Evolutionary conservation across 2,113 vertebrate genomes (phyloP), one percentile per base, ranked within the genome.

Genomic region (Toxostoma redivivum): DNA sequence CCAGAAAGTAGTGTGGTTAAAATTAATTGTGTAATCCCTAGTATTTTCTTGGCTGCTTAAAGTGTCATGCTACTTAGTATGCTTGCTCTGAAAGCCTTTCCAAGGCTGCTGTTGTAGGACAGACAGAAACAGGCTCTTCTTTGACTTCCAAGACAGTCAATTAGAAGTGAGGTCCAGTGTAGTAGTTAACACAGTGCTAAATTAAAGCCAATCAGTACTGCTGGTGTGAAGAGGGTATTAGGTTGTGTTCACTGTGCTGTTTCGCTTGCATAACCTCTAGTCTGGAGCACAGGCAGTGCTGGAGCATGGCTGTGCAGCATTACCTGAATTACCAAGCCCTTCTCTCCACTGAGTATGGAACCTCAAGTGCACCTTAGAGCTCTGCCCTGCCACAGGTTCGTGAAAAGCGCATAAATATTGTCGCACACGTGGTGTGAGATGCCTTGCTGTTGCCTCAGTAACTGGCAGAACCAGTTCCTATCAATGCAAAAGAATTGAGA

Each of bases 371-470:
- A 28, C 12, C 19, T 58, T 37, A 61, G 28, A 64, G 12, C 25
- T 66, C n/a, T 53, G 38, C 22, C 8, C 14, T 5, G 3, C 7
- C 7, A 53, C 5, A 7, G 0, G 0, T 10, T n/a, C 6, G 4
- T 10, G 50, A 42, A 45, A 90, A 77, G 28, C 14, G 15, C n/a
- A 42, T 3, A 48, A 69, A 18, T 56, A 19, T 2, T 62, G 35
- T 72, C 5, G 5, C 30, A 31, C 20, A 33, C 10, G 5, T 4
- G 44, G 27, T 27, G 27, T 10, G 22, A 48, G 38, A 40, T 45
- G 31, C 23, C 64, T 83, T 31, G 31, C 23, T 8, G 2, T 27
- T 88, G 40, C 57, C 45, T 76, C 62, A 65, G 60, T 72, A 71
- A 54, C 4, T 37, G 33, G 37, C 57, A 76, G 30, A 87, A 31